Base-by-base conservation (phyloP, 2,888 invertebrate genomes). In the Erebia palarica region DNA sequence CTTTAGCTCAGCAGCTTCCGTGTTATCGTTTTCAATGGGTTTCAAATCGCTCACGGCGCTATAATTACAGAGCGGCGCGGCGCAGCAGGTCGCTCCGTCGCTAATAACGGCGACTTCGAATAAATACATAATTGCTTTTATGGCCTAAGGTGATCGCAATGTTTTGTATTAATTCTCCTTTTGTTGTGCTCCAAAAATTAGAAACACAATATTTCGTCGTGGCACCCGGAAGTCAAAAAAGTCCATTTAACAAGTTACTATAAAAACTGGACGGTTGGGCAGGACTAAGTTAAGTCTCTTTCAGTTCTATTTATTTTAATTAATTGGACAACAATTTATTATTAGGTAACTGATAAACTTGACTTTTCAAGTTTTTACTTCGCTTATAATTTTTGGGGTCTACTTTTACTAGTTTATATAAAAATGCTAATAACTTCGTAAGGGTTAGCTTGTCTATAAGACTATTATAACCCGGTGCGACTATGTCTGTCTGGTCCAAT, bases 1-100 rank as follows among this genome's bases (percentile, higher is more conserved):
- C 87, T 91, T 90, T 89, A 87, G 74, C 84, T 85, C 79, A 86
- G 83, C 91, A 90, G 91, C 92, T 93, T 93, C 93, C 92, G 92
- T 88, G 92, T 92, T 92, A 92, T 93, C 92, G 92, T 87, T 92
- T 91, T 88, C 90, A 91, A 93, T 87, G 85, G 92, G 85, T 89
- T 86, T 82, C 82, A 86, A 91, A 91, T 91, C 88, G 90, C 87
- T 90, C 88, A 84, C 82, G 80, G 86, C 86, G 88, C 53, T n/a
- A 16, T 93, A 93, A 93, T 93, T 93, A 92, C 86, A 90, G 89
- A 85, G 89, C 85, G 80, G 82, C 89, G 67, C 89, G 77, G 81
- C 92, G 51, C 92, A 90, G 92, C 92, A 91, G 92, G 92, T 91
- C 87, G 87, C 88, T 83, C 67, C 78, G 78, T 58, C 77, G 78